Conservation (phyloP, 2,888 invertebrate genomes). For the Drosophila sordidula region DNA sequence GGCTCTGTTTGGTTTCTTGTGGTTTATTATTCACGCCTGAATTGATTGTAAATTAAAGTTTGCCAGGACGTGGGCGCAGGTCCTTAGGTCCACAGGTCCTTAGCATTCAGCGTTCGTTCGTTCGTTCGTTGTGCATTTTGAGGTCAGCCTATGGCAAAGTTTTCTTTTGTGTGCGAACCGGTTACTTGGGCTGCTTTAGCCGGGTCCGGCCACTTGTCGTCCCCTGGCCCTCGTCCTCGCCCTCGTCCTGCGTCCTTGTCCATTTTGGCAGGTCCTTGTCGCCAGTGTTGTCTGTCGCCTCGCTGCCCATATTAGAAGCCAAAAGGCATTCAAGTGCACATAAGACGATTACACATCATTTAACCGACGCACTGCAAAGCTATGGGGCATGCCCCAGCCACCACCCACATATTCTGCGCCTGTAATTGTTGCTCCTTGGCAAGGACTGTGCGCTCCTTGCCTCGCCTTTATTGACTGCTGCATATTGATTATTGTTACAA, state of each 20-base stretch:
- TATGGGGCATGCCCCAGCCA: slow-evolving; percentile 38
- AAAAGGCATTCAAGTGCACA: slow-evolving; percentile 84
- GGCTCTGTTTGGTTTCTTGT: slow-evolving; percentile 81
- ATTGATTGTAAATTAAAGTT: slow-evolving; percentile 85
- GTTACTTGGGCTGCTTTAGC: slow-evolving; percentile 42
- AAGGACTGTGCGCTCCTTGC: slow-evolving; percentile 22
- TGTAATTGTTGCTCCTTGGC: slow-evolving; percentile 74
- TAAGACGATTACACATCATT: slow-evolving; percentile 85
- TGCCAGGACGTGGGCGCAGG: slow-evolving; percentile 45
- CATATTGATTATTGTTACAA: slow-evolving; percentile 81
- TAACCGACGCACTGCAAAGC: slow-evolving; percentile 81
- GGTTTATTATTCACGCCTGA: slow-evolving; percentile 85
- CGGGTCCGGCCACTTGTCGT: slow-evolving; percentile 28
- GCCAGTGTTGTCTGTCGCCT: slow-evolving; percentile 59
- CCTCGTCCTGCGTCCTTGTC: slow-evolving; percentile 26
- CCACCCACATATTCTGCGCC: slow-evolving; percentile 18
- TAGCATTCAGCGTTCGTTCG: slow-evolving; percentile 29
- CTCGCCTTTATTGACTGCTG: slow-evolving; percentile 63
- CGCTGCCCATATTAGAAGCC: slow-evolving; percentile 79
- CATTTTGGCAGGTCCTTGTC: slow-evolving; percentile 57
- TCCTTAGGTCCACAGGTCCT: slow-evolving; percentile 34
- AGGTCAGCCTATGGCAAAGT: slow-evolving; percentile 82
- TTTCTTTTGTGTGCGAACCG: slow-evolving; percentile 69
- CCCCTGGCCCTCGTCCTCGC: background rate
- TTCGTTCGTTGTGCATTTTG: slow-evolving; percentile 71